phyloP scores from a whole-genome alignment of 2,113 vertebrate species.

The Chaenocephalus aceratus region DNA sequence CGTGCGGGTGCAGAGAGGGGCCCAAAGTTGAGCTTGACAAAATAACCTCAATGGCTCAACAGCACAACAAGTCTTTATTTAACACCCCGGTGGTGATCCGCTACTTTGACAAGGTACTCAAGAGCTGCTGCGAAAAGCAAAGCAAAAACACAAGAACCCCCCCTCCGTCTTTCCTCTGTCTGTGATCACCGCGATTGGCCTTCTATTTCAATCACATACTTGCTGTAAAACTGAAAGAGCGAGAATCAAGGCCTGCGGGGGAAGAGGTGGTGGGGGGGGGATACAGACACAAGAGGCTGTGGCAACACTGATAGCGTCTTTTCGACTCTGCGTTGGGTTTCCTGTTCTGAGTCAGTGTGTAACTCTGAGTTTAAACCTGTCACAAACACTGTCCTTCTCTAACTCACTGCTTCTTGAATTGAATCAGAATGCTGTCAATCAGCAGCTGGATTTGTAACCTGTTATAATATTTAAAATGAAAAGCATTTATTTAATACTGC shows the following conservation, averaged over 20 bases:
- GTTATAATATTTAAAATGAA: neutral
- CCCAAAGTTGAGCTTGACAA: slow-evolving; percentile 28
- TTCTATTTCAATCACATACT: slow-evolving; percentile 79
- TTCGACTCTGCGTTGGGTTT: slow-evolving; percentile 68
- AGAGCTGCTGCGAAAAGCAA: slow-evolving; percentile 12
- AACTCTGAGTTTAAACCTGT: slow-evolving; percentile 25
- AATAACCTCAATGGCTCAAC: slow-evolving; percentile 34
- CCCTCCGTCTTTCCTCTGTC: neutral
- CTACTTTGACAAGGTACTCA: slow-evolving; percentile 24
- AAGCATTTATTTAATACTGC: neutral
- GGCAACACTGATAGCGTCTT: slow-evolving; percentile 70
- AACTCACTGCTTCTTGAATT: slow-evolving; percentile 1
- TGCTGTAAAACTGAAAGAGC: slow-evolving; percentile 42
- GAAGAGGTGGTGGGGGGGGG: neutral
- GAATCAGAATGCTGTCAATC: slow-evolving; percentile 1
- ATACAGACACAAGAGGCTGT: slow-evolving; percentile 45
- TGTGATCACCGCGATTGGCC: slow-evolving; percentile 49
- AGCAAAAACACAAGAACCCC: slow-evolving; percentile 3
- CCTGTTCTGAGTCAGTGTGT: slow-evolving; percentile 76
- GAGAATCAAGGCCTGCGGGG: slow-evolving; percentile 61
- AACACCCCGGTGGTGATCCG: slow-evolving; percentile 19
- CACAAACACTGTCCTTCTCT: slow-evolving; percentile 8
- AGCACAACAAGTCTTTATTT: slow-evolving; percentile 37
- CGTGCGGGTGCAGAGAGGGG: neutral
- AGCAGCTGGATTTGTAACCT: neutral